A percentile compares a stretch with the other conserved stretches of the same genome.
Evolutionary conservation across 2,113 vertebrate species (phyloP).

Genomic region (Myodes glareolus): DNA sequence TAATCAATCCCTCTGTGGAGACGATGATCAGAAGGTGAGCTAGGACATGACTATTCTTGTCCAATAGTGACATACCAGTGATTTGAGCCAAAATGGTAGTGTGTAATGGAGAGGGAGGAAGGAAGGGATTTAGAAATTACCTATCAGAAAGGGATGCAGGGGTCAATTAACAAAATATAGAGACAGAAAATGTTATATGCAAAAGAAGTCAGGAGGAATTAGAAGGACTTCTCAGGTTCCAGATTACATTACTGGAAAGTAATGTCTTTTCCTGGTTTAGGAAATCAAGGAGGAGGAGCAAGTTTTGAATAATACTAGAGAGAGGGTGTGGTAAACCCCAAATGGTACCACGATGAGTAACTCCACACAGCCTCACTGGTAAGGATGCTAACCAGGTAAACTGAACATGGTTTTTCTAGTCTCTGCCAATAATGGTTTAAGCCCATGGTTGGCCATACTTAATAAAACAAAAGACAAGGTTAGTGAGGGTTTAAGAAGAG

Average conservation of each 20-base stretch:
- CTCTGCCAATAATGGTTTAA: background rate
- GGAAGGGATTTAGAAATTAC: background rate
- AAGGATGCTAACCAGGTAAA: background rate
- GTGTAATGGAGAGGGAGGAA: background rate
- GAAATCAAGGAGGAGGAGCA: background rate
- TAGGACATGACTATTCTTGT: background rate
- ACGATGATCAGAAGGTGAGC: background rate
- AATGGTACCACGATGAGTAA: background rate
- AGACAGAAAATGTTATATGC: background rate
- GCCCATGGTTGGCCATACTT: background rate
- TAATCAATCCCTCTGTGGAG: background rate
- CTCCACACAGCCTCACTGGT: background rate
- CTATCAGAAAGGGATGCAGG: background rate
- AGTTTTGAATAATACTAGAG: background rate
- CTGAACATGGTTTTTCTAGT: background rate
- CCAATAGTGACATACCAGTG: background rate
- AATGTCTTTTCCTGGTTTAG: background rate
- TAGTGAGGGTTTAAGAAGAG: background rate
- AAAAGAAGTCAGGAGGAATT: background rate
- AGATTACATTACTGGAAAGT: background rate
- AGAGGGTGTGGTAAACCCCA: background rate
- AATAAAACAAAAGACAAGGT: background rate
- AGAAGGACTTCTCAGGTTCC: background rate
- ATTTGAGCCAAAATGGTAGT: too few species aligned
- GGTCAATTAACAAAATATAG: background rate